A percentile compares a stretch with the other conserved stretches of the same genome.
Conservation (phyloP, 2,113 vertebrate species). For the Prolemur simus region DNA sequence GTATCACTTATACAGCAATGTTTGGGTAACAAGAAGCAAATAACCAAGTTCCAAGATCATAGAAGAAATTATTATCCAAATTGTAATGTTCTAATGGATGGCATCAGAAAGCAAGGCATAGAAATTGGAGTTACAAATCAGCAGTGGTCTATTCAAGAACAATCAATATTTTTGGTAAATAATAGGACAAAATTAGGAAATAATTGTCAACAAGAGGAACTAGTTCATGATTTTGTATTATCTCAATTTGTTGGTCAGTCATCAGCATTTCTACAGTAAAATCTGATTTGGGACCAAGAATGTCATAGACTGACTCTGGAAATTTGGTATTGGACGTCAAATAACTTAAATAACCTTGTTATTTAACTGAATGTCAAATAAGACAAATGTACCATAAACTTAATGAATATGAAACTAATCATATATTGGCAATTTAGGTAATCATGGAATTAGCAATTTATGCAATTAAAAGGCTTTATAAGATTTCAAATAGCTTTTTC, state of each 20-base stretch:
- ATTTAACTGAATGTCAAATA: neutral
- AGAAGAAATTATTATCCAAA: constrained; percentile 1
- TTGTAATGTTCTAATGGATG: neutral
- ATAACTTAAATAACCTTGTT: neutral
- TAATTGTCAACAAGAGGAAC: neutral
- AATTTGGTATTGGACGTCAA: neutral
- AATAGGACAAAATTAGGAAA: constrained; percentile 10
- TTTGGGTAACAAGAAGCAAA: neutral
- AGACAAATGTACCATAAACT: neutral
- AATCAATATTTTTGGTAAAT: neutral
- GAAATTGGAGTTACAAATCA: neutral
- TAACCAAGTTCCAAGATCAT: neutral
- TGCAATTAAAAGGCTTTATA: constrained; percentile 30
- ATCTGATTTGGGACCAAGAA: neutral
- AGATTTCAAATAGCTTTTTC: constrained; percentile 26
- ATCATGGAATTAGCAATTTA: neutral
- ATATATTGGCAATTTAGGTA: neutral
- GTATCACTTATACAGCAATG: neutral
- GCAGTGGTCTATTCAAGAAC: neutral
- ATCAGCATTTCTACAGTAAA: neutral
- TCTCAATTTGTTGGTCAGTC: neutral
- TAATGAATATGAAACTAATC: neutral
- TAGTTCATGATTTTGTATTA: constrained; percentile 3
- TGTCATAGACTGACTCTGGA: neutral
- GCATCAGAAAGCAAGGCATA: neutral